Evolutionary conservation across 2,113 vertebrate species (phyloP), one percentile per base, ranked within the genome.

Genomic region (Camelus bactrianus): DNA sequence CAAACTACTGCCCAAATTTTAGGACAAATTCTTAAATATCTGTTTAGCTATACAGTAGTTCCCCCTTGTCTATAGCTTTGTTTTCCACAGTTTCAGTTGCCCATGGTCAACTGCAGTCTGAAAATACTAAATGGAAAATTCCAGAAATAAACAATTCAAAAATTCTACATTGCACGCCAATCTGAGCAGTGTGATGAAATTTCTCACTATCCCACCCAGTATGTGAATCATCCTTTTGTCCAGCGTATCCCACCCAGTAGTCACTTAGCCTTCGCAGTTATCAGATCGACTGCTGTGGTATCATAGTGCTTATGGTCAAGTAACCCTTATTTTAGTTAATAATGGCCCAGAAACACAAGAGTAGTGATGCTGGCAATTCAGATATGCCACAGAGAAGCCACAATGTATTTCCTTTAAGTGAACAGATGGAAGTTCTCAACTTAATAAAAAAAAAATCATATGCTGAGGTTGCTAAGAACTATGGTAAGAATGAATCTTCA

Each of bases 11-110:
- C 65, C 38, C 64, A 80, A 65, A 91, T 73, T 91, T 73, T 73
- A 96, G 6, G 64, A 11, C 73, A 91, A 85, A 86, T 28, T 67
- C 54, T 64, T 91, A 15, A 73, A 58, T 65, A n/a, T 80, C 64
- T 87, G 46, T 95, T 91, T 86, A 85, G 50, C 35, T 89, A 79
- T 89, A 96, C 4, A 32, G 30, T 52, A n/a, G 75, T 54, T 11
- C 11, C 48, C 75, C 52, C 75, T 77, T n/a, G 48, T n/a, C 48
- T 10, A 42, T 17, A 77, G 30, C n/a, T 77, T 77, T 48, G 52
- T 48, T 77, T 77, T n/a, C 75, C 50, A 77, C 8, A 77, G 48
- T 54, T 77, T 77, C 50, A 77, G 75, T 77, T 54, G 52, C 50
- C 19, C 3, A 6, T n/a, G 48, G 19, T 50, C 75, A 54, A 77